These are phyloP conservation scores for Gymnoscopelus microlampas DNA, from an alignment of 2,797 vertebrate species.

Conservation along the genomic window DNA sequence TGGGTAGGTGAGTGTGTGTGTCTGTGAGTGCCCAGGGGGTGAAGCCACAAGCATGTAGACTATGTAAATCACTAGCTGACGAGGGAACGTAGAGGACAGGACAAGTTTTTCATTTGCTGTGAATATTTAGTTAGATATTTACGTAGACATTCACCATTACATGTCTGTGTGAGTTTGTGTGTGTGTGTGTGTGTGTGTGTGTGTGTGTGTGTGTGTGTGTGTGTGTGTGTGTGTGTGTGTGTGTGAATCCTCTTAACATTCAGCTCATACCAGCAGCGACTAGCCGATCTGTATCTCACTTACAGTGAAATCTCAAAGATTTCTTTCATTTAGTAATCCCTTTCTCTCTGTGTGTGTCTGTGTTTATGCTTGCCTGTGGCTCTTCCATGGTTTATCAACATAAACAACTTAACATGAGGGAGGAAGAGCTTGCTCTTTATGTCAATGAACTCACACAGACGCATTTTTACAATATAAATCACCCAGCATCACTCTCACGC, in stretches of 20 bases:
- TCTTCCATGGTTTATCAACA: slow-evolving; percentile 29
- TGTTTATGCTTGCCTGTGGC: background rate
- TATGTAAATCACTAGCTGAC: slow-evolving; percentile 58
- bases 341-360: background rate
- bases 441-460: background rate
- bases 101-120: slow-evolving; percentile 59
- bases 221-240: background rate
- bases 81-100: slow-evolving; percentile 47
- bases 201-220: slow-evolving; percentile 10
- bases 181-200: slow-evolving; percentile 1
- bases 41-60: slow-evolving; percentile 58
- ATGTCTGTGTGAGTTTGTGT: background rate
- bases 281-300: slow-evolving; percentile 58
- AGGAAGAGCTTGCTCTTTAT: background rate
- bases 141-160: slow-evolving; percentile 31
- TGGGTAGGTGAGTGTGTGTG: background rate
- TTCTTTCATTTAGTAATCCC: slow-evolving; percentile 62
- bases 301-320: slow-evolving; percentile 63
- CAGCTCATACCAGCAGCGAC: slow-evolving; percentile 50
- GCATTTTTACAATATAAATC: no score
- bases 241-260: slow-evolving; percentile 26
- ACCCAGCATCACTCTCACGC: background rate
- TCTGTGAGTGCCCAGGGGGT: slow-evolving; percentile 14
- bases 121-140: slow-evolving; percentile 44
- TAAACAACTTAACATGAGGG: slow-evolving; percentile 24